phyloP scores from a whole-genome alignment of 2,113 vertebrate species.

The Brachypodius melanocephalos region DNA sequence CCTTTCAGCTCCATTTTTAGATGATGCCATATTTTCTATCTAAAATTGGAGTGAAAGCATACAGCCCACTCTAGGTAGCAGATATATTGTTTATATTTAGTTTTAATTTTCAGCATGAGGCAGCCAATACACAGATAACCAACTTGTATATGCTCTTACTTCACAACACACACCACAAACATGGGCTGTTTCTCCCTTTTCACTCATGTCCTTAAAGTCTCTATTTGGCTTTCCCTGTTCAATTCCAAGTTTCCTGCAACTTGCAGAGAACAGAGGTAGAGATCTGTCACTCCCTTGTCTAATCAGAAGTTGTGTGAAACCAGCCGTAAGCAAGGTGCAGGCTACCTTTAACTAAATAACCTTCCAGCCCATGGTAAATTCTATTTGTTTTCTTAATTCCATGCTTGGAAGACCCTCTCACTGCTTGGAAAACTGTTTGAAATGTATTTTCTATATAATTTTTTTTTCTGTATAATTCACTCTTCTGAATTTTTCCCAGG shows the following conservation, averaged over 20 bases:
- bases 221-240: background rate
- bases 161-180: background rate
- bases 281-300: background rate
- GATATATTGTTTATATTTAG: background rate
- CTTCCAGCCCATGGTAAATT: background rate
- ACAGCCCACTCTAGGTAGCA: background rate
- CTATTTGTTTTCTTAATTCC: background rate
- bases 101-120: background rate
- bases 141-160: background rate
- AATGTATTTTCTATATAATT: rapidly evolving
- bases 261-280: background rate
- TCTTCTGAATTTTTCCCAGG: background rate
- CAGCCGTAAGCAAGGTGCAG: background rate
- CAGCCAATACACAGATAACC: background rate
- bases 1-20: background rate
- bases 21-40: background rate
- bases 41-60: background rate
- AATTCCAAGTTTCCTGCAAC: background rate
- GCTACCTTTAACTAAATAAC: background rate
- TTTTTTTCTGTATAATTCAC: background rate
- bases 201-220: background rate
- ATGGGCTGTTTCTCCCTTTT: background rate
- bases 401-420: background rate
- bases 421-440: background rate
- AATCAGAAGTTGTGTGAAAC: background rate